A percentile compares a stretch with the other conserved stretches of the same genome.
phyloP scores from a whole-genome alignment of 2,113 vertebrate genomes.

The Otolemur garnettii region DNA sequence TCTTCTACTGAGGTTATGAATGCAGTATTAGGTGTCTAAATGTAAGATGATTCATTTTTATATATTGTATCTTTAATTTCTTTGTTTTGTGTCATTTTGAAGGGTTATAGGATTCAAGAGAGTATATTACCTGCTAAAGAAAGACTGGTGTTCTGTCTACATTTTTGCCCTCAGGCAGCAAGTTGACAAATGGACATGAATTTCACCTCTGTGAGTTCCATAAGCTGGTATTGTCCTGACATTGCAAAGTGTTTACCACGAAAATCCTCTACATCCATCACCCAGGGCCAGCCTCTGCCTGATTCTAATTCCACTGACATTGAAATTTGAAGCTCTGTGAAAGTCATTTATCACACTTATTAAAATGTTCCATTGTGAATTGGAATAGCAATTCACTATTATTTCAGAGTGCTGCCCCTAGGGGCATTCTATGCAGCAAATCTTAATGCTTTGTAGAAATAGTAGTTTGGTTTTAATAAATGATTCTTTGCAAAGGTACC shows the following conservation, averaged over 20 bases:
- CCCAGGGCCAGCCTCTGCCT: constrained; percentile 72
- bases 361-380: constrained; percentile 93
- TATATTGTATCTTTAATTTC: background rate
- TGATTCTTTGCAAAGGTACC: constrained; percentile 79
- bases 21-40: background rate
- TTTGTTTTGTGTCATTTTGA: constrained; percentile 61
- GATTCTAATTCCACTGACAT: constrained; percentile 84
- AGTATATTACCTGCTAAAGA: constrained; percentile 79
- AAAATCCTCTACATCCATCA: constrained; percentile 89
- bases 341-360: constrained; percentile 93
- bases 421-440: constrained; percentile 89
- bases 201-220: constrained; percentile 85
- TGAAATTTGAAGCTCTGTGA: constrained; percentile 89
- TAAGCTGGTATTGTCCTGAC: constrained; percentile 85
- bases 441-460: constrained; percentile 91
- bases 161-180: constrained; percentile 79
- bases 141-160: constrained; percentile 77
- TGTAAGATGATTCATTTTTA: background rate
- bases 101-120: constrained; percentile 56
- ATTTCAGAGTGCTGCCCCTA: constrained; percentile 88
- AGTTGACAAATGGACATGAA: constrained; percentile 86
- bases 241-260: constrained; percentile 85
- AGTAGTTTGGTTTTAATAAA: constrained; percentile 86
- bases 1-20: background rate
- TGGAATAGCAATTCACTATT: constrained; percentile 92